A percentile compares a stretch with the other conserved stretches of the same genome.
phyloP scores from a whole-genome alignment of 2,888 invertebrate species.

The Standfussiana lucernea region DNA sequence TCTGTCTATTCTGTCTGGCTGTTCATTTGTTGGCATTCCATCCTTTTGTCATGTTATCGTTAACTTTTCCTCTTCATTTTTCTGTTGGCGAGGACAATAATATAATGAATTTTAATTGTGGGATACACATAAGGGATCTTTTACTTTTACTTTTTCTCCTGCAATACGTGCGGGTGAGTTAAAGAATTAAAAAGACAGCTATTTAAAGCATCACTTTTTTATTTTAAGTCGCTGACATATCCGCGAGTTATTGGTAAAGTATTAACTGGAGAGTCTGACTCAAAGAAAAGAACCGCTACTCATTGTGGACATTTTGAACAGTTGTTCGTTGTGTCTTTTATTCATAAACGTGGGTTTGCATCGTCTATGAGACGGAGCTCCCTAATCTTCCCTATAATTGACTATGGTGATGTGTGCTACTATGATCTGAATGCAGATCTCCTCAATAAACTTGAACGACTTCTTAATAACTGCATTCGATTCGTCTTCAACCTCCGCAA shows the following conservation, averaged over 20 bases:
- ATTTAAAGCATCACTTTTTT: not conserved
- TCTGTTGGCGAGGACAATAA: not conserved
- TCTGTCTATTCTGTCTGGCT: too few species aligned
- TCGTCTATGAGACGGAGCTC: too few species aligned
- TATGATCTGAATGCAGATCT: too few species aligned
- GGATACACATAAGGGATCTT: not conserved
- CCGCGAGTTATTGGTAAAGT: not conserved
- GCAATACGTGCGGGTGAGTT: not conserved
- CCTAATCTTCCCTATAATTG: too few species aligned
- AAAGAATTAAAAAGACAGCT: not conserved
- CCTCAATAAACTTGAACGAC: too few species aligned
- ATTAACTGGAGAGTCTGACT: not conserved
- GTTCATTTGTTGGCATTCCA: conserved; percentile 9
- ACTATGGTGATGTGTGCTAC: too few species aligned
- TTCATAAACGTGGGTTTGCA: not conserved
- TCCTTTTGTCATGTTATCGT: conserved; percentile 8
- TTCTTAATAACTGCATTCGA: too few species aligned
- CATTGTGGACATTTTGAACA: conserved; percentile 22
- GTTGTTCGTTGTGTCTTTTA: conserved; percentile 15
- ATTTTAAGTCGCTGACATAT: not conserved
- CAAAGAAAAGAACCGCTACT: conserved; percentile 6
- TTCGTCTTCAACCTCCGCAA: too few species aligned
- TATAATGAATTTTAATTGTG: conserved; percentile 7
- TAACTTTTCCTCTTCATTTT: conserved; percentile 25
- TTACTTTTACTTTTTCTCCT: not conserved